phyloP scores from a whole-genome alignment of 2,888 invertebrate genomes.

The Schizaphis graminum region DNA sequence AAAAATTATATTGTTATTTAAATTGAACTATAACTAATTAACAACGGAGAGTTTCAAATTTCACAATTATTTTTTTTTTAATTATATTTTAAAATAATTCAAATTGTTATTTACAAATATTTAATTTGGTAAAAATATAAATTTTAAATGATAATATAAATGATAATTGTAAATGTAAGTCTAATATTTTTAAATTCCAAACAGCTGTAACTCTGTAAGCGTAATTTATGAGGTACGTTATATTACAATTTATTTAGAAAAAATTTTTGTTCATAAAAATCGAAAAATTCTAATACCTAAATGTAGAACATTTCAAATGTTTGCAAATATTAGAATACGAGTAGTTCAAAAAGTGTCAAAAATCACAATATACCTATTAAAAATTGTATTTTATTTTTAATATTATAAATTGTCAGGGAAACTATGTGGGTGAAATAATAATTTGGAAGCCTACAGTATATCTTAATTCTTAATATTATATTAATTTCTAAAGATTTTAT shows the following conservation, averaged over 20 bases:
- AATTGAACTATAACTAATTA: neutral
- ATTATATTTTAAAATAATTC: neutral
- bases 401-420: too few relatives aligned
- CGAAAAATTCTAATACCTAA: too few relatives aligned
- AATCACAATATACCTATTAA: too few relatives aligned
- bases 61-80: neutral
- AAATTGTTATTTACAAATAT: neutral
- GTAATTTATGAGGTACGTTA: neutral
- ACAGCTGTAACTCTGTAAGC: neutral
- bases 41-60: neutral
- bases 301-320: neutral
- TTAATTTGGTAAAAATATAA: neutral
- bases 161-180: neutral
- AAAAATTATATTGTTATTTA: neutral
- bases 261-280: neutral
- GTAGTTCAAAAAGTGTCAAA: neutral
- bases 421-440: neutral
- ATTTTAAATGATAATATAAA: neutral
- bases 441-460: neutral
- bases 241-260: neutral
- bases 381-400: too few relatives aligned
- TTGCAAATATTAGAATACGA: neutral
- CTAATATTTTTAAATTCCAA: neutral
- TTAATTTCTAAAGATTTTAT: neutral
- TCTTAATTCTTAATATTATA: neutral